Percentiles rank a stretch among this genome's conserved stretches.
phyloP scores from a whole-genome alignment of 2,797 vertebrate species.

The Arvicola amphibius region DNA sequence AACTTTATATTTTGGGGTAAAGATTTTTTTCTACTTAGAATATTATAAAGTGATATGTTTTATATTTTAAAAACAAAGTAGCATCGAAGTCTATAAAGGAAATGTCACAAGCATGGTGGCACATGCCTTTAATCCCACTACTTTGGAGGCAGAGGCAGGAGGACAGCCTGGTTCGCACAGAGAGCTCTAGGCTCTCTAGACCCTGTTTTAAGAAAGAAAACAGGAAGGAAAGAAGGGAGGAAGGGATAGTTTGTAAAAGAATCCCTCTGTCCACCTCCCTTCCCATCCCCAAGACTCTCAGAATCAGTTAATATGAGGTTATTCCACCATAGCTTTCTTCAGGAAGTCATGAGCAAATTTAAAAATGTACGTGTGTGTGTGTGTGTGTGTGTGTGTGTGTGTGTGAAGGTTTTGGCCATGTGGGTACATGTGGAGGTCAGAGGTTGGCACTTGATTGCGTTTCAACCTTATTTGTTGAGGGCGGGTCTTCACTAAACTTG shows the following conservation, averaged over 20 bases:
- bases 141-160: neutral
- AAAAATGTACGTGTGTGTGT: neutral
- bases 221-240: neutral
- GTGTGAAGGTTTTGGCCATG: neutral
- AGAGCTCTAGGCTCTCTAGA: no score
- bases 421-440: neutral
- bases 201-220: neutral
- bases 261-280: neutral
- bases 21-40: conserved; percentile 37
- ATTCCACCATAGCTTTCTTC: neutral
- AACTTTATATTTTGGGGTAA: conserved; percentile 7
- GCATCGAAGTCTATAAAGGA: neutral
- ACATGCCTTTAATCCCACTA: neutral
- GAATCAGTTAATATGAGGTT: neutral
- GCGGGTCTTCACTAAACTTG: neutral
- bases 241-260: neutral
- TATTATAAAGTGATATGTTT: neutral
- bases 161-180: neutral
- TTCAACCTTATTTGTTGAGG: neutral
- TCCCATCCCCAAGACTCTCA: neutral
- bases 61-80: conserved; percentile 10
- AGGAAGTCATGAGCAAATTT: neutral
- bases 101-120: neutral
- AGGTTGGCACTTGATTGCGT: neutral
- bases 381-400: no score